Evolutionary conservation across 2,888 invertebrate genomes (phyloP).

Genomic region (Strigamia transsilvanica): DNA sequence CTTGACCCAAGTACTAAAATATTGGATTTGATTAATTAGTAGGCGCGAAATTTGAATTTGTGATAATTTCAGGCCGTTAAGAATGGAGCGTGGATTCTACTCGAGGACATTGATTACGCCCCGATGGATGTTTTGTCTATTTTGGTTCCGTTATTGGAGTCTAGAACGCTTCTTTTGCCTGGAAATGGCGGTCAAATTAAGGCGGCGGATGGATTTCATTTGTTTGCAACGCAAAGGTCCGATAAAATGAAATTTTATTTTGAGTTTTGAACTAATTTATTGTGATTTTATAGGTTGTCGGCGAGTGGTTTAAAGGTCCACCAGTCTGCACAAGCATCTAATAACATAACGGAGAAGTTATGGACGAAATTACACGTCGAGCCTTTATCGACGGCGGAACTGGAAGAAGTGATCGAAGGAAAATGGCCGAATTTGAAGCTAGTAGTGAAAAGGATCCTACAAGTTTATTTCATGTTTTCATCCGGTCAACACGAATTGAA

Average conservation of each 20-base stretch:
- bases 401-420: slow-evolving; percentile 71
- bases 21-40: too few species aligned
- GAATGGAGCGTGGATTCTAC: slow-evolving; percentile 87
- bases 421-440: slow-evolving; percentile 77
- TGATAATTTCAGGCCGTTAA: slow-evolving; percentile 73
- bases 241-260: not conserved
- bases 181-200: slow-evolving; percentile 85
- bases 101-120: slow-evolving; percentile 96
- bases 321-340: slow-evolving; percentile 70
- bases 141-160: slow-evolving; percentile 83
- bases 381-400: slow-evolving; percentile 77
- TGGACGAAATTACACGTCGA: slow-evolving; percentile 83
- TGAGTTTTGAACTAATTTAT: not conserved
- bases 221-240: slow-evolving; percentile 85
- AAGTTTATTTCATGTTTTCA: slow-evolving; percentile 83
- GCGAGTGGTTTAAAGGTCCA: slow-evolving; percentile 72
- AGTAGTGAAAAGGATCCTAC: slow-evolving; percentile 78
- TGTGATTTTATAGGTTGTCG: slow-evolving; percentile 68
- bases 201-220: slow-evolving; percentile 84
- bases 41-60: not conserved
- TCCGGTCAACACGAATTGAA: slow-evolving; percentile 74
- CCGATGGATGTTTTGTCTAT: slow-evolving; percentile 91
- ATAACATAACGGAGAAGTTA: slow-evolving; percentile 80
- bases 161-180: slow-evolving; percentile 81
- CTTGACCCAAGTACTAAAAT: slow-evolving; percentile 72